These are phyloP conservation scores for Caiman crocodilus DNA, from an alignment of 2,797 vertebrate species.

Conservation along the genomic window DNA sequence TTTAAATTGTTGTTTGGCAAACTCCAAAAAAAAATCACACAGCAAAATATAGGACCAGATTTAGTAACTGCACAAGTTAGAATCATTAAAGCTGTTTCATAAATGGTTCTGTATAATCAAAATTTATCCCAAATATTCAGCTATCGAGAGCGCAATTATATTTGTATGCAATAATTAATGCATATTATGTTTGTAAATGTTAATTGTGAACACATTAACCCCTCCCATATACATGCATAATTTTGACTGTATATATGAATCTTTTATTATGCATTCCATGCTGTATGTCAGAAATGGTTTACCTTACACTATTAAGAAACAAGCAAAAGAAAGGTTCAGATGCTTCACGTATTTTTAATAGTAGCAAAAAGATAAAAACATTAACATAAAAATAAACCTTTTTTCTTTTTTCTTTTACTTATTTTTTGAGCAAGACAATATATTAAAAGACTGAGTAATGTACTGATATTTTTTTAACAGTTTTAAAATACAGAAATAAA, in stretches of 20 bases:
- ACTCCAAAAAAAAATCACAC: slow-evolving; percentile 38
- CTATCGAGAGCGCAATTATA: slow-evolving; percentile 48
- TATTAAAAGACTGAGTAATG: slow-evolving; percentile 9
- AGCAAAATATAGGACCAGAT: not conserved
- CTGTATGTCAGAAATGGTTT: slow-evolving; percentile 43
- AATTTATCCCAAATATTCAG: slow-evolving; percentile 23
- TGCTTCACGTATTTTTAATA: slow-evolving; percentile 31
- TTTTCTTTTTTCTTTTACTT: slow-evolving; percentile 28
- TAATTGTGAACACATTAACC: slow-evolving; percentile 56
- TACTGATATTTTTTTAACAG: not conserved
- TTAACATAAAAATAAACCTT: not conserved
- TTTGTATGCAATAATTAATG: slow-evolving; percentile 50
- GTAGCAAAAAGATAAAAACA: not conserved
- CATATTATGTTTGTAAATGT: slow-evolving; percentile 57
- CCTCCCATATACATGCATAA: slow-evolving; percentile 47
- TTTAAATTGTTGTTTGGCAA: slow-evolving; percentile 13
- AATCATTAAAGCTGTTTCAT: slow-evolving; percentile 58
- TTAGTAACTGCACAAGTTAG: slow-evolving; percentile 36
- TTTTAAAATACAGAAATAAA: slow-evolving; percentile 43
- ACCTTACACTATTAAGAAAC: not conserved
- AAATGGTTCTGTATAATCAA: slow-evolving; percentile 41
- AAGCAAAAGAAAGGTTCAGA: not conserved
- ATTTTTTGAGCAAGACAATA: slow-evolving; percentile 11
- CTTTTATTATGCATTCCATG: slow-evolving; percentile 60
- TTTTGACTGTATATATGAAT: slow-evolving; percentile 62